Percentiles rank a stretch among this genome's conserved stretches.
These are phyloP conservation scores for Lacanobia oleracea DNA, from an alignment of 2,888 invertebrate genomes.

Conservation along the genomic window DNA sequence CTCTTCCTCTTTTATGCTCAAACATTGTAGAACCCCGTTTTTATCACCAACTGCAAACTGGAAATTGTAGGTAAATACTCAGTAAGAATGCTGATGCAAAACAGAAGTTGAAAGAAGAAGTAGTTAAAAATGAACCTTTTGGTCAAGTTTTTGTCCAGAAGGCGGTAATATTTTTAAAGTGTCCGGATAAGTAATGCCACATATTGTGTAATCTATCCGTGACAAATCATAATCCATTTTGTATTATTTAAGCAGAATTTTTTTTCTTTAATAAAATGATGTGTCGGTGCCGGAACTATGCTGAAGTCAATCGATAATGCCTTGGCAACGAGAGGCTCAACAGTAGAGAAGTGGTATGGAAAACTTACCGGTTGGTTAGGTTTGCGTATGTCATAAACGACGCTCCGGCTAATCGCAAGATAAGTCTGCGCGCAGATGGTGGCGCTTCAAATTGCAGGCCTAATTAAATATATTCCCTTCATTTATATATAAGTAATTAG, in stretches of 20 bases:
- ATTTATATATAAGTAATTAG: too few relatives aligned
- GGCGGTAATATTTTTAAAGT: slow-evolving; percentile 95
- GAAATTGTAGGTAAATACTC: slow-evolving; percentile 47
- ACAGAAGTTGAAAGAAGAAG: not conserved
- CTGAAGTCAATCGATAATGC: slow-evolving; percentile 68
- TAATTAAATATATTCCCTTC: too few relatives aligned
- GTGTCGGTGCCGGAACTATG: not conserved
- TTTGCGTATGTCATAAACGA: too few relatives aligned
- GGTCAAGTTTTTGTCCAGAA: slow-evolving; percentile 91
- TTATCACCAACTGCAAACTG: slow-evolving; percentile 96
- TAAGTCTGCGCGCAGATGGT: too few relatives aligned
- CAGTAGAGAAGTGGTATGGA: slow-evolving; percentile 21
- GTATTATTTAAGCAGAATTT: not conserved
- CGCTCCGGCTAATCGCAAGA: too few relatives aligned
- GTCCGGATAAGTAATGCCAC: slow-evolving; percentile 94
- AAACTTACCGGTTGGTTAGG: too few relatives aligned
- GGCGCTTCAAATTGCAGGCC: too few relatives aligned
- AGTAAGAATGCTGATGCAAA: not conserved
- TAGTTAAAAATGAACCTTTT: slow-evolving; percentile 88
- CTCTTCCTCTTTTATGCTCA: slow-evolving; percentile 92
- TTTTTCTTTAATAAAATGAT: not conserved
- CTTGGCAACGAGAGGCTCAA: slow-evolving; percentile 69
- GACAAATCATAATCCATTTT: slow-evolving; percentile 95
- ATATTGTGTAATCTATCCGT: slow-evolving; percentile 95
- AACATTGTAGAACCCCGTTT: slow-evolving; percentile 95